Evolutionary conservation across 2,797 vertebrate genomes (phyloP).

Genomic region (Notoglanidium macrostoma): DNA sequence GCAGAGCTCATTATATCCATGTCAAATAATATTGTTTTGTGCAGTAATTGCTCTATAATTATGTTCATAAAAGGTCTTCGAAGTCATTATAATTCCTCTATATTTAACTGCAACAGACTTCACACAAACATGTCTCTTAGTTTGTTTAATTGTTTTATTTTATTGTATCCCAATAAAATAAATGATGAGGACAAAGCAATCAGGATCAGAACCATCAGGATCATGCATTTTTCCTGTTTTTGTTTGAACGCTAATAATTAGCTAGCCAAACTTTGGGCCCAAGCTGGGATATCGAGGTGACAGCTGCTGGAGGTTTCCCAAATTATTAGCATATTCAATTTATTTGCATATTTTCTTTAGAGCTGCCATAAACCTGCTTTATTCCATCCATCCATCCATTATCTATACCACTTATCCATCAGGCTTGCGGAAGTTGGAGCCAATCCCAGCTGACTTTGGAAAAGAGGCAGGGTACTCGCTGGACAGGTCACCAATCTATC

Average conservation of each 20-base stretch:
- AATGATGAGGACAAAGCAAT: not conserved
- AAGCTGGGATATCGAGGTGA: not conserved
- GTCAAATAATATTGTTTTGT: not conserved
- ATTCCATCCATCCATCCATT: too few relatives aligned
- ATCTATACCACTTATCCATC: too few relatives aligned
- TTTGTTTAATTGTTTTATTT: not conserved
- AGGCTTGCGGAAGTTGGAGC: too few relatives aligned
- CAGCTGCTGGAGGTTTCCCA: not conserved
- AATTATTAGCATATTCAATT: not conserved
- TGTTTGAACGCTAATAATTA: not conserved
- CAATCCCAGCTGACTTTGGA: too few relatives aligned
- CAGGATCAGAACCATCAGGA: not conserved
- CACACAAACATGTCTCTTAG: not conserved
- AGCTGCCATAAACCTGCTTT: too few relatives aligned
- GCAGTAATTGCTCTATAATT: not conserved
- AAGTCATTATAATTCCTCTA: not conserved
- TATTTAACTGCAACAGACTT: not conserved
- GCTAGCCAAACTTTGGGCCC: not conserved
- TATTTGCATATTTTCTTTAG: too few relatives aligned
- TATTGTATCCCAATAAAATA: not conserved
- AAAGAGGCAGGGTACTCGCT: too few relatives aligned
- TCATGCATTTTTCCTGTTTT: not conserved
- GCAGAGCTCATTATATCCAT: not conserved
- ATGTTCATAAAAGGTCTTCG: not conserved
- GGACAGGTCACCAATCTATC: too few relatives aligned